A percentile compares a stretch with the other conserved stretches of the same genome.
Evolutionary conservation across 2,797 vertebrate species (phyloP).

Genomic region (Peromyscus nudipes): DNA sequence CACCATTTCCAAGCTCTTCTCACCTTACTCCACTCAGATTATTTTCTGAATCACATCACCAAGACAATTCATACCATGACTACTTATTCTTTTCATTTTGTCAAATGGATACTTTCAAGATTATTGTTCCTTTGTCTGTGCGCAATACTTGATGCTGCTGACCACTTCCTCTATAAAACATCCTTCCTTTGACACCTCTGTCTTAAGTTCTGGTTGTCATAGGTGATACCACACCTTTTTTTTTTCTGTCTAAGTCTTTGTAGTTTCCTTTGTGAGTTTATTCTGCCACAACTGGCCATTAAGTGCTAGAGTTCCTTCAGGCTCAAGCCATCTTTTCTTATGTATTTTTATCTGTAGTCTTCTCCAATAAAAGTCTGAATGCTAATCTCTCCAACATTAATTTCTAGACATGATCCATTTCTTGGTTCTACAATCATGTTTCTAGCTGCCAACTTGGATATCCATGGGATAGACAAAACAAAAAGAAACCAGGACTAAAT

Average conservation of each 20-base stretch:
- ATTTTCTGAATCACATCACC: background rate
- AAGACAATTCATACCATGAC: background rate
- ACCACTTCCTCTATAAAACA: conserved; percentile 56
- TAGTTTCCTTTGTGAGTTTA: conserved; percentile 6
- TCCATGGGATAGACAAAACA: background rate
- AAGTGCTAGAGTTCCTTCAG: background rate
- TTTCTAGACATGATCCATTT: background rate
- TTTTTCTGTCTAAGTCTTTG: background rate
- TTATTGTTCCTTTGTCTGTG: background rate
- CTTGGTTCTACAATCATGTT: background rate
- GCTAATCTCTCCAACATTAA: fast-evolving
- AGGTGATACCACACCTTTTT: background rate
- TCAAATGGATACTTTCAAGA: background rate
- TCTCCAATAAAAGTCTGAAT: background rate
- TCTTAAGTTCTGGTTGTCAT: background rate
- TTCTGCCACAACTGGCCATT: background rate
- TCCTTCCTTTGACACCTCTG: conserved; percentile 24
- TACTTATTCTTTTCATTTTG: background rate
- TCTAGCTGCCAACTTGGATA: background rate
- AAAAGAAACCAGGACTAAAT: background rate
- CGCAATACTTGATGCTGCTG: background rate
- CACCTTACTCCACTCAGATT: background rate
- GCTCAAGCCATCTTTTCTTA: background rate
- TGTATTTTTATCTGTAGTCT: background rate
- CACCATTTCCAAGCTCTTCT: background rate